phyloP scores from a whole-genome alignment of 2,888 invertebrate genomes.

The Phaedon cochleariae region DNA sequence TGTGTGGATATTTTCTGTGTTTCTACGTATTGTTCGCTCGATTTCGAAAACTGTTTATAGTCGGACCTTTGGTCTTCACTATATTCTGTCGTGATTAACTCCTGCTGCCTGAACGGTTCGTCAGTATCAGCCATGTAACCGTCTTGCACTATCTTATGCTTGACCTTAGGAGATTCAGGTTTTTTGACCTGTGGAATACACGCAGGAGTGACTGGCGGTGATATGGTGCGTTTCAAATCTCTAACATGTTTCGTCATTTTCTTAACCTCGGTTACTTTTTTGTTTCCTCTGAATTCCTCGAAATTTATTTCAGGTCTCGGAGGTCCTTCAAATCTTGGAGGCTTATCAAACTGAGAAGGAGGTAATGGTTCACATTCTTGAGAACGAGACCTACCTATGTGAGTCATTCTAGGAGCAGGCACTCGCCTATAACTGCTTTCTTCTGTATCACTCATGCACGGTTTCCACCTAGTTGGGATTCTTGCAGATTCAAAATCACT shows the following conservation, averaged over 20 bases:
- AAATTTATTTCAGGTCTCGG: conserved; percentile 57
- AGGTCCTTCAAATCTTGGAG: conserved; percentile 60
- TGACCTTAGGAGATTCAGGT: conserved; percentile 65
- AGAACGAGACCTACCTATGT: conserved; percentile 65
- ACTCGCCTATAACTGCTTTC: conserved; percentile 68
- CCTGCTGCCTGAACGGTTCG: conserved; percentile 64
- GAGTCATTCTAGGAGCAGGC: conserved; percentile 62
- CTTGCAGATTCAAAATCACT: conserved; percentile 68
- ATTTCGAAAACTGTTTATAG: conserved; percentile 53
- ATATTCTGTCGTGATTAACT: conserved; percentile 52
- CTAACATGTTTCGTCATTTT: conserved; percentile 54
- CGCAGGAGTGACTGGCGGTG: conserved; percentile 61
- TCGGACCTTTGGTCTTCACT: conserved; percentile 55
- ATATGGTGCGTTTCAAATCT: conserved; percentile 54
- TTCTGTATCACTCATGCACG: conserved; percentile 72
- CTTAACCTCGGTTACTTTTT: conserved; percentile 51
- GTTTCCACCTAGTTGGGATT: conserved; percentile 67
- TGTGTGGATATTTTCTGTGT: conserved; percentile 47
- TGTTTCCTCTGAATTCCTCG: conserved; percentile 49
- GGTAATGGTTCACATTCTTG: conserved; percentile 67
- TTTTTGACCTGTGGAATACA: conserved; percentile 44
- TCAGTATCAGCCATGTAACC: conserved; percentile 79
- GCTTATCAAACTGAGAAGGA: conserved; percentile 67
- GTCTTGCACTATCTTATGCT: conserved; percentile 64
- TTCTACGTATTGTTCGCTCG: conserved; percentile 51